Percentiles rank a stretch among this genome's conserved stretches.
Evolutionary conservation across 2,888 invertebrate genomes (phyloP).

Genomic region (Chouioia cunea): DNA sequence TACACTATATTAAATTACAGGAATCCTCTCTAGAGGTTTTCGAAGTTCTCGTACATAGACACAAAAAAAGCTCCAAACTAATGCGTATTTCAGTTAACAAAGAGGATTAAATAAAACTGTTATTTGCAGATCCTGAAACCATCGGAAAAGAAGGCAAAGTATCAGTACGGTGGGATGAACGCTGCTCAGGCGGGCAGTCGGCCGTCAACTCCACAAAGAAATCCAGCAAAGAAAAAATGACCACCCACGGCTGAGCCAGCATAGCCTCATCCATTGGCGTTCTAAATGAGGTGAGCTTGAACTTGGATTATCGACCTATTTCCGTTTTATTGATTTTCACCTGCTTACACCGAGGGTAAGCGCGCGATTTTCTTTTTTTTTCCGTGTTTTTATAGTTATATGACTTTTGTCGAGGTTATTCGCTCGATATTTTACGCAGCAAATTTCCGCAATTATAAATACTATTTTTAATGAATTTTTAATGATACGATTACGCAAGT

Average conservation of each 20-base stretch:
- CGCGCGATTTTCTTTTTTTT: too few species aligned
- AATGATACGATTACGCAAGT: too few species aligned
- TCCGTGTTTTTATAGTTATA: too few species aligned
- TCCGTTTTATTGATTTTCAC: conserved; percentile 35
- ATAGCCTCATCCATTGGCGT: conserved; percentile 64
- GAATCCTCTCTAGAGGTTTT: too few species aligned
- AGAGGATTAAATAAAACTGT: not conserved
- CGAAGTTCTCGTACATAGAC: not conserved
- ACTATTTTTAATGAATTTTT: too few species aligned
- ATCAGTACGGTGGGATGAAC: conserved; percentile 93
- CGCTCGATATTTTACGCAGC: too few species aligned
- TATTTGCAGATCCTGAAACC: conserved; percentile 92
- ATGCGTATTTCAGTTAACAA: too few species aligned
- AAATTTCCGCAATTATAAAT: too few species aligned
- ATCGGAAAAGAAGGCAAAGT: conserved; percentile 99
- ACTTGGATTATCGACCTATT: conserved; percentile 32
- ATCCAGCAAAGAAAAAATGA: conserved; percentile 77
- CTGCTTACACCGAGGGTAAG: not conserved
- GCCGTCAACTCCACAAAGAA: conserved; percentile 87
- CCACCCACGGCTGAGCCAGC: conserved; percentile 64
- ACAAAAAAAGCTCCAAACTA: not conserved
- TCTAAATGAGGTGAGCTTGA: conserved; percentile 54
- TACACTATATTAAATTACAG: too few species aligned
- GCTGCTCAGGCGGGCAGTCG: conserved; percentile 75
- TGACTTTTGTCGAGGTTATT: too few species aligned